Base-by-base conservation (phyloP, 2,888 invertebrate species). In the Blastobasis lacticolella region DNA sequence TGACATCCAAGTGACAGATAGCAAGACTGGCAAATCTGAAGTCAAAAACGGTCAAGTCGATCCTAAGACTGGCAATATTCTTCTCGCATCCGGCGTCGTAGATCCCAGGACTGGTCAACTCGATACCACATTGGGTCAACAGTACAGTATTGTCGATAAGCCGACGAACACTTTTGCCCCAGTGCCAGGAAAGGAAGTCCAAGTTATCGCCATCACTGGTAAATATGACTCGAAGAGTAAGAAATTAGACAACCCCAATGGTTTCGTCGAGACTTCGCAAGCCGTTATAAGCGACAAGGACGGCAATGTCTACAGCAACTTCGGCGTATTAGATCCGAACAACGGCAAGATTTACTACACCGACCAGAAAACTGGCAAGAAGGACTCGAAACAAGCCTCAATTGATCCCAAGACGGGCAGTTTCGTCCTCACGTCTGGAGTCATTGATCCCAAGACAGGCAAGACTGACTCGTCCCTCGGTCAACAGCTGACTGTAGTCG, bases 241-340 rank as follows among this genome's bases (percentile, higher is more conserved):
- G 51, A 90, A 90, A 66, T 70, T 91, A 7, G 91, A 91, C 57
- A 81, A 89, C 57, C 89, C 91, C 6, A 89, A 88, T 49, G 90
- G 90, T 23, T 88, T 86, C 47, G 75, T 90, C 40, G 91, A 88
- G 61, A 83, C 81, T 1, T 87, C 87, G 1, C 78, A 81, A 70
- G 82, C 83, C 53, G 86, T 92, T 61, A 90, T 93, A 57, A 92
- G 91, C 61, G 92, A 92, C 58, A 92, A 92, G 78, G 93, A 93
- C 45, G 90, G 92, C 55, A 93, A 92, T 81, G 91, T 93, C 59
- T 92, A 93, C 66, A 64, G 91, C 66, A 78, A 93, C 89, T 73
- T 93, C 87, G 78, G 92, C 83, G 59, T 93, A 81, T 79, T 91
- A 10, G 91, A 91, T 57, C 85, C 87, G 4, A 82, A 92, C 67